phyloP scores from a whole-genome alignment of 2,113 vertebrate species.

The Apteryx mantelli region DNA sequence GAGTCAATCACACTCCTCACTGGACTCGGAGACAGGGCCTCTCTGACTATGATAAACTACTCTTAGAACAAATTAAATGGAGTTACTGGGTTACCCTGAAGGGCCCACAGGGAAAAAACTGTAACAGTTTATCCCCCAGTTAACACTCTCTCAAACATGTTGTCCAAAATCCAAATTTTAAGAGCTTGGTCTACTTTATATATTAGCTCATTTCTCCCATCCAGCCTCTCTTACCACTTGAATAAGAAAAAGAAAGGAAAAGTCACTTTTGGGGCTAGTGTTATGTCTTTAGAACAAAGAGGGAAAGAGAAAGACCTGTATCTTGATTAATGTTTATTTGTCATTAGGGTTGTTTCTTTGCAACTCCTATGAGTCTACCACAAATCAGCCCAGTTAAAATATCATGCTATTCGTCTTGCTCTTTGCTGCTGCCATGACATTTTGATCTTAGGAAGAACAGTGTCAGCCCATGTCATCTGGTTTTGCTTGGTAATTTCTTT shows the following conservation, averaged over 20 bases:
- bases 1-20: background rate
- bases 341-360: background rate
- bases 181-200: background rate
- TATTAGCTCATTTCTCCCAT: background rate
- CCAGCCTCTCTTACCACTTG: background rate
- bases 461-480: background rate
- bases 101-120: background rate
- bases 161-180: background rate
- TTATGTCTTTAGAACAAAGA: background rate
- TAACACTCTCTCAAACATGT: background rate
- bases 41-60: background rate
- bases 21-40: background rate
- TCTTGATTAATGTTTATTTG: background rate
- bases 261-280: background rate
- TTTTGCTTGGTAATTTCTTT: background rate
- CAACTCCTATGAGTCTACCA: background rate
- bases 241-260: background rate
- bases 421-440: background rate
- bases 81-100: background rate
- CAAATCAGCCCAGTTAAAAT: background rate
- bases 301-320: background rate
- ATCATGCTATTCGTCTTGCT: background rate
- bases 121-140: background rate
- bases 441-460: constrained; percentile 23
- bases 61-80: background rate